A percentile compares a stretch with the other conserved stretches of the same genome.
Conservation (phyloP, 2,797 vertebrate genomes). For the Poeciliopsis paucimaculata region DNA sequence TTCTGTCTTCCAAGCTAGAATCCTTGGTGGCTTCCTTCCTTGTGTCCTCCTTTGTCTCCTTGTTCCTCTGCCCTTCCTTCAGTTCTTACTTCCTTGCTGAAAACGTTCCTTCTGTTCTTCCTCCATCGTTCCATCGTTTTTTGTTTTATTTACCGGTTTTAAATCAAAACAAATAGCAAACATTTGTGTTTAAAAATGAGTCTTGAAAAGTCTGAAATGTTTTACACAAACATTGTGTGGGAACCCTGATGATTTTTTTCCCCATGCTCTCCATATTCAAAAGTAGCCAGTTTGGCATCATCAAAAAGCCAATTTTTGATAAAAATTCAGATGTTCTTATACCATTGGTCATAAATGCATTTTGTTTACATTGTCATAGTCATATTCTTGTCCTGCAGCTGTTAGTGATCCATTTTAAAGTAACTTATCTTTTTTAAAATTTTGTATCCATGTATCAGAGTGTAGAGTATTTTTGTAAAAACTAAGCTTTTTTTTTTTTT, state of each 20-base stretch:
- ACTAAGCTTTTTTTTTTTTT: conserved; percentile 61
- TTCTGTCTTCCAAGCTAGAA: not conserved
- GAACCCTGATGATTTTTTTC: conserved; percentile 20
- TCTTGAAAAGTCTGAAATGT: not conserved
- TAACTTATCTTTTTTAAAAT: conserved; percentile 80
- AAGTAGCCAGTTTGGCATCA: conserved; percentile 58
- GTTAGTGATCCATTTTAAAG: conserved; percentile 78
- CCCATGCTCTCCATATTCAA: conserved; percentile 64
- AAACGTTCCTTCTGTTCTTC: not conserved
- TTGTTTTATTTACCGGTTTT: not conserved
- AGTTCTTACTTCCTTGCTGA: not conserved
- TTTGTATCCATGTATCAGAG: conserved; percentile 82
- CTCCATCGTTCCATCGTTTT: not conserved
- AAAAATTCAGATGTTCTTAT: conserved; percentile 46
- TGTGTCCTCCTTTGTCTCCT: not conserved
- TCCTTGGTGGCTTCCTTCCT: not conserved
- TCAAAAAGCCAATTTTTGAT: conserved; percentile 52
- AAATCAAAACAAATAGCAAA: not conserved
- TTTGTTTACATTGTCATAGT: conserved; percentile 79
- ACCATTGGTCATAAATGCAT: conserved; percentile 56
- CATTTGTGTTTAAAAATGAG: not conserved
- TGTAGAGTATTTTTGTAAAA: conserved; percentile 86
- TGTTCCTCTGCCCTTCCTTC: not conserved
- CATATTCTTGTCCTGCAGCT: conserved; percentile 68
- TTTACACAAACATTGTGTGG: not conserved